These are phyloP conservation scores for Atrichornis clamosus DNA, from an alignment of 2,113 vertebrate species.

Conservation along the genomic window DNA sequence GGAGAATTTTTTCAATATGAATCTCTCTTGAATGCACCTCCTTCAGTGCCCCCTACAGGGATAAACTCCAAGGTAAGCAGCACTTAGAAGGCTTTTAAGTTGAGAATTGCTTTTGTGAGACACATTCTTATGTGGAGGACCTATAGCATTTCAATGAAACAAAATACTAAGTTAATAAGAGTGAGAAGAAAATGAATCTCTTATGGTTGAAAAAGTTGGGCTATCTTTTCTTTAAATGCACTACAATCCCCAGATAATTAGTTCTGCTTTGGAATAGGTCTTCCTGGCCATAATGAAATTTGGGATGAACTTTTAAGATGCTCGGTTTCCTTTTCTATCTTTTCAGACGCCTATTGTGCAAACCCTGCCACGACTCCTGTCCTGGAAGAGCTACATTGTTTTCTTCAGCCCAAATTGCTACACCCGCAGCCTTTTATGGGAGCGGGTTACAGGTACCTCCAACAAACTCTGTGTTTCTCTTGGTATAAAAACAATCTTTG, in stretches of 20 bases:
- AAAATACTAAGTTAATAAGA: constrained; percentile 11
- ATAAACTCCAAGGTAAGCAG: background rate
- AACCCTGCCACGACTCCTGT: background rate
- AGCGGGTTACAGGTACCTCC: background rate
- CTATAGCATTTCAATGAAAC: background rate
- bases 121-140: background rate
- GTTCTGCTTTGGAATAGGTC: background rate
- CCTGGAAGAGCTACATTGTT: background rate
- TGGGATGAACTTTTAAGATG: background rate
- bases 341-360: background rate
- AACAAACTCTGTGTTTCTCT: background rate
- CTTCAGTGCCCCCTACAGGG: background rate
- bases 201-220: background rate
- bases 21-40: background rate
- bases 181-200: background rate
- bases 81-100: background rate
- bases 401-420: background rate
- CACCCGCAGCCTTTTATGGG: background rate
- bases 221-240: background rate
- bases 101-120: background rate
- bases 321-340: background rate
- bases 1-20: background rate
- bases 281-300: background rate
- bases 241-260: background rate
- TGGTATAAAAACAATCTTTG: background rate